Percentiles rank a stretch among this genome's conserved stretches.
These are phyloP conservation scores for Burhinus bistriatus DNA, from an alignment of 2,113 vertebrate genomes.

Conservation along the genomic window DNA sequence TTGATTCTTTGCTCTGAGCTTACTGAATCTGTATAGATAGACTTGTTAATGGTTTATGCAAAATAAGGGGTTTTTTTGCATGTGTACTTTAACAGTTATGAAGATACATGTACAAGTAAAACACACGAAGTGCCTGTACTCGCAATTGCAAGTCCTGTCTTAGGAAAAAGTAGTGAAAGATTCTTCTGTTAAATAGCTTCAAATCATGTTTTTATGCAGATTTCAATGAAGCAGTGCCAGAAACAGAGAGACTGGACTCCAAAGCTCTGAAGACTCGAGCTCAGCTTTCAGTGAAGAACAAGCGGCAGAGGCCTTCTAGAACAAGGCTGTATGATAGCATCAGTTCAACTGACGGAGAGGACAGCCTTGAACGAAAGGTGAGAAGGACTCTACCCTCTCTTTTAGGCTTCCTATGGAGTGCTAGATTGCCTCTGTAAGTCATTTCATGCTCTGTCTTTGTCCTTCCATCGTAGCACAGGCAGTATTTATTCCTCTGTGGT, in stretches of 20 bases:
- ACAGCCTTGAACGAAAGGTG: slow-evolving; percentile 82
- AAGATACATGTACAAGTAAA: not conserved
- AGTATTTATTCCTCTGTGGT: not conserved
- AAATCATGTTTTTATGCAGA: slow-evolving; percentile 57
- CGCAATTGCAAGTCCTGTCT: not conserved
- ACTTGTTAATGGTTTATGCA: not conserved
- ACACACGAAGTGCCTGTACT: not conserved
- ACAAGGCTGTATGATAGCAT: slow-evolving; percentile 77
- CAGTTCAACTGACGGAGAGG: slow-evolving; percentile 86
- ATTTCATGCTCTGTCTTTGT: not conserved
- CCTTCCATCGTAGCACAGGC: slow-evolving; percentile 1
- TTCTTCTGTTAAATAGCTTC: not conserved
- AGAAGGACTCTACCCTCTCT: slow-evolving; percentile 20
- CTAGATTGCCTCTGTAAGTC: not conserved
- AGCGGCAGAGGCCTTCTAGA: slow-evolving; percentile 75
- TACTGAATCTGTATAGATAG: not conserved
- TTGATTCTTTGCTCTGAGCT: not conserved
- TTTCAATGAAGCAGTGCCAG: slow-evolving; percentile 78
- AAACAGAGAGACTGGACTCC: slow-evolving; percentile 78
- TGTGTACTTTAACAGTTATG: not conserved
- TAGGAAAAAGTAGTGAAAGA: not conserved
- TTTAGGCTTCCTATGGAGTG: not conserved
- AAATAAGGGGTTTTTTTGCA: not conserved
- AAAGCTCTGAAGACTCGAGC: slow-evolving; percentile 79
- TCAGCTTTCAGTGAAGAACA: slow-evolving; percentile 79